phyloP scores from a whole-genome alignment of 2,888 invertebrate genomes.

The Ptilodon capucinus region DNA sequence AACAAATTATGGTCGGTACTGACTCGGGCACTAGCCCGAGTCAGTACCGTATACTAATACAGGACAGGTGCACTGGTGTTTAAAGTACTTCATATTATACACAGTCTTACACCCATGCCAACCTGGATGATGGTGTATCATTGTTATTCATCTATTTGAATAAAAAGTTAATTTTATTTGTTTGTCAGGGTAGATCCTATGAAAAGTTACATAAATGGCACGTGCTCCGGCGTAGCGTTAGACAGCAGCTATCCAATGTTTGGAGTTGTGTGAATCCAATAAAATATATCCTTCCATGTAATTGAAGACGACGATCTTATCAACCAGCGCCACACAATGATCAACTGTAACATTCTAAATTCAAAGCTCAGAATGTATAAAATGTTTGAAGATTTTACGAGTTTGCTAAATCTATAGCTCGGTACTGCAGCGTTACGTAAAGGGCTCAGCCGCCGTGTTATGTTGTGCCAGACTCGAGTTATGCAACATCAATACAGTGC shows the following conservation, averaged over 20 bases:
- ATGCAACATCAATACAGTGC: not conserved
- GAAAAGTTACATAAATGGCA: not conserved
- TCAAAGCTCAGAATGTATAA: not conserved
- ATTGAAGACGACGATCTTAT: not conserved
- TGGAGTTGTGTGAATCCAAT: not conserved
- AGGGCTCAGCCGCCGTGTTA: not conserved
- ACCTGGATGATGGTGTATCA: no score
- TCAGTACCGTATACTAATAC: no score
- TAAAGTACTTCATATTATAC: no score
- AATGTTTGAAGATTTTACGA: not conserved
- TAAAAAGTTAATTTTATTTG: no score
- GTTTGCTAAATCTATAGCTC: not conserved
- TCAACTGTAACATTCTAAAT: not conserved
- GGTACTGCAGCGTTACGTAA: slow-evolving; percentile 2
- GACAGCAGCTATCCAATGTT: not conserved
- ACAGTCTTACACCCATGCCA: no score
- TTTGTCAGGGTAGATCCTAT: not conserved
- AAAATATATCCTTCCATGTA: not conserved
- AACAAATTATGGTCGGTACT: no score
- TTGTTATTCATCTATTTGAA: no score
- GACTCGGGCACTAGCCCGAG: no score
- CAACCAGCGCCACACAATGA: not conserved
- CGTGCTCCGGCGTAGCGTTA: not conserved
- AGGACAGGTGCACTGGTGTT: no score
- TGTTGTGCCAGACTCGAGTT: no score